Evolutionary conservation across 2,113 vertebrate species (phyloP).

Genomic region (Cyrtonyx montezumae): DNA sequence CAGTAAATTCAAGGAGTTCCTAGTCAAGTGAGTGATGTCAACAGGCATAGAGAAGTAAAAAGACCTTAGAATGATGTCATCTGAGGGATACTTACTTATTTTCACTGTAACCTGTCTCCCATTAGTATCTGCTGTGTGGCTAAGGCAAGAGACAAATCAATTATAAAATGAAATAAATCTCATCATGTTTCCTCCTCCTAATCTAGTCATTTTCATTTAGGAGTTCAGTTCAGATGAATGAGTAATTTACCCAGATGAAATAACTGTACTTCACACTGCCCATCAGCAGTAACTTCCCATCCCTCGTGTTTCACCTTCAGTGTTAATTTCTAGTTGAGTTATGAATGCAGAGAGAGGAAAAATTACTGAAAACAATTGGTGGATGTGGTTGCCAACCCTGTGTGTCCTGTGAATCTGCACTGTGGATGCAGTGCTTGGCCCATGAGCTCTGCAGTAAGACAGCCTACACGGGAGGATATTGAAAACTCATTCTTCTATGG

Average conservation of each 20-base stretch:
- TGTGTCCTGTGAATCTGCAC: rapidly evolving
- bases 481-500: background rate
- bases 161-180: background rate
- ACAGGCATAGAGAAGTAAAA: background rate
- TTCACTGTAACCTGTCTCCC: background rate
- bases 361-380: background rate
- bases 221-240: constrained; percentile 35
- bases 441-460: background rate
- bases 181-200: background rate
- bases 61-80: background rate
- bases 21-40: background rate
- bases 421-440: rapidly evolving
- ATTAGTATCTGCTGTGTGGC: background rate
- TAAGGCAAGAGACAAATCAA: background rate
- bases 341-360: background rate
- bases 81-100: background rate
- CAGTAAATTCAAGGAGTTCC: background rate
- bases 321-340: background rate
- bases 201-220: constrained; percentile 7
- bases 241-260: constrained; percentile 11
- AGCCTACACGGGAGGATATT: background rate
- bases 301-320: background rate
- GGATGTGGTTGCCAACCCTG: background rate
- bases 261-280: background rate
- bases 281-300: background rate